Evolutionary conservation across 2,888 invertebrate species (phyloP), one percentile per base, ranked within the genome.

Genomic region (Eueremaeus valkanovi): DNA sequence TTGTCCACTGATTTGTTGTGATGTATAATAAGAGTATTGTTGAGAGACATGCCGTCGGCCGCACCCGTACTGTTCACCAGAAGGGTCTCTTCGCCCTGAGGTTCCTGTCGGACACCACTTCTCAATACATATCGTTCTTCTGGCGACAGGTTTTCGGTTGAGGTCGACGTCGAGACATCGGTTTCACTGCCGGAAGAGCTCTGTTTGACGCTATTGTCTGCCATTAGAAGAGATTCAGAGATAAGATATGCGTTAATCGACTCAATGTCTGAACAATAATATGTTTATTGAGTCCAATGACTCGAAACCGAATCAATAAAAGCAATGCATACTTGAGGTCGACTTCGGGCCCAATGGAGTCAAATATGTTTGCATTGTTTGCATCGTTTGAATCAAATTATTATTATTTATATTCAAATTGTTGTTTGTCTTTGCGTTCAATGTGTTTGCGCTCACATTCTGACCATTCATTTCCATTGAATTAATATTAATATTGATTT

Each of bases 81-180:
- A 68, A 81, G 81, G 2, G 81, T 92, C 84, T 94, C 94, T 84
- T 94, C 93, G 0, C 94, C 94, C 83, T 94, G 94, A 0, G 94
- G 94, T 83, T 94, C 94, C 81, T 93, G 93, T 49, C 94, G 86
- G 55, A 79, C 75, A 24, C 79, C 79, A 63, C 73, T 79, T 55
- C 29, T 70, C 16, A 75, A 75, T 45, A 72, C 78, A 75, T 76
- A 75, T 79, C 91, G 87, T 83, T 92, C 92, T 84, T 92, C 92
- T 81, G 90, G 88, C 45, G 92, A 92, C 78, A 95, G 85, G 84
- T 93, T 94, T 84, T 94, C 93, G 80, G 90, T 92, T 21, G 93
- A 93, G 3, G 93, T 93, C 21, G 93, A 93, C 3, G 93, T 93
- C 18, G 92, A 93, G 76, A 92, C 90, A 86, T 93, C 93, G 6